phyloP scores from a whole-genome alignment of 1,140 invertebrate species.

The Apis florea region DNA sequence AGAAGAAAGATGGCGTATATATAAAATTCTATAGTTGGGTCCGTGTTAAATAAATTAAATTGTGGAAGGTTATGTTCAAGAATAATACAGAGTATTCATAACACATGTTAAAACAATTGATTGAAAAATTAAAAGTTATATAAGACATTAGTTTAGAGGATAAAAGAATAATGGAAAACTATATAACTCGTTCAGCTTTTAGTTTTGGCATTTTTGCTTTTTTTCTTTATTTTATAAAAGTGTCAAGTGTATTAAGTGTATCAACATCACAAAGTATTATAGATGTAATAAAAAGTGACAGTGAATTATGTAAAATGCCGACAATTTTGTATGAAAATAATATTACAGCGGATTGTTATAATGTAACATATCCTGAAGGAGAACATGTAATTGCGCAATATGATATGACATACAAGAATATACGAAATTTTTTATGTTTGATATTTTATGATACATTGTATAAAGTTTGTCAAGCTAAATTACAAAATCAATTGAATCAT shows the following conservation, averaged over 20 bases:
- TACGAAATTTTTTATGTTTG: conserved; percentile 45
- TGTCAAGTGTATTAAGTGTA: conserved; percentile 2
- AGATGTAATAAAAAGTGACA: conserved; percentile 40
- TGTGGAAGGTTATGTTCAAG: conserved; percentile 30
- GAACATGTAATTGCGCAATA: not conserved
- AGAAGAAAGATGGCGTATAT: conserved; percentile 26
- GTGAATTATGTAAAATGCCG: not conserved
- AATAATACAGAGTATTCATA: not conserved
- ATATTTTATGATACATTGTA: conserved; percentile 51
- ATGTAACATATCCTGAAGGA: conserved; percentile 20
- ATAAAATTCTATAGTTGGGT: not conserved
- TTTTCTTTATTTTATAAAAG: conserved; percentile 38
- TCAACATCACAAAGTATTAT: not conserved
- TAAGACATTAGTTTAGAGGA: not conserved
- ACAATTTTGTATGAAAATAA: conserved; percentile 36
- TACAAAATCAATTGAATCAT: not conserved
- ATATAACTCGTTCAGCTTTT: conserved; percentile 1
- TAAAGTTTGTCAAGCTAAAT: conserved; percentile 40
- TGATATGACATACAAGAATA: not conserved
- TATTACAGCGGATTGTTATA: conserved; percentile 22
- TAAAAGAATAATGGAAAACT: conserved; percentile 40
- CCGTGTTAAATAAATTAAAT: not conserved
- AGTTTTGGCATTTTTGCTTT: conserved; percentile 11
- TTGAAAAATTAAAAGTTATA: not conserved
- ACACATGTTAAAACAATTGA: not conserved